Evolutionary conservation across 2,888 invertebrate genomes (phyloP).

Genomic region (Drosophila neonasuta): DNA sequence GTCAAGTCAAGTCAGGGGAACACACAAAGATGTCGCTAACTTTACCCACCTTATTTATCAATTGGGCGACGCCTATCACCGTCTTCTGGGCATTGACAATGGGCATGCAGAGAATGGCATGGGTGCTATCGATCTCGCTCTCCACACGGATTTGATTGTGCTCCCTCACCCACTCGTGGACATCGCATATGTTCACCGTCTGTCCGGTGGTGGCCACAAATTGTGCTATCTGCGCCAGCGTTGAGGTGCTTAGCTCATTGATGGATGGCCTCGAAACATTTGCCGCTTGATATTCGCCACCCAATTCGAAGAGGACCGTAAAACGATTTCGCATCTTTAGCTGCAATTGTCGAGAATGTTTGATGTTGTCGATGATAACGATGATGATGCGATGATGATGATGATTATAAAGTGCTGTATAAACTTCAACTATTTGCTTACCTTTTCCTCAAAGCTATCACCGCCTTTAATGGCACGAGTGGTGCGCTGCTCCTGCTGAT

Average conservation of each 20-base stretch:
- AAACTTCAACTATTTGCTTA: constrained; percentile 63
- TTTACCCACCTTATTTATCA: constrained; percentile 91
- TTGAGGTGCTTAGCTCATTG: constrained; percentile 86
- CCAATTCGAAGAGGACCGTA: constrained; percentile 93
- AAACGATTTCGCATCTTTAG: constrained; percentile 85
- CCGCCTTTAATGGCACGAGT: constrained; percentile 84
- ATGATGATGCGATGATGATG: neutral
- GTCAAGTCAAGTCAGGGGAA: constrained; percentile 3
- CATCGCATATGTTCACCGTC: constrained; percentile 95
- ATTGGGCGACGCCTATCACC: constrained; percentile 95
- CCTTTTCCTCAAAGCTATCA: constrained; percentile 85
- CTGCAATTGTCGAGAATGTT: constrained; percentile 16
- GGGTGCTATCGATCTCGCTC: constrained; percentile 87
- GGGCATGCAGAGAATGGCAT: constrained; percentile 95
- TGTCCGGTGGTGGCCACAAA: constrained; percentile 94
- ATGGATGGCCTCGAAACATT: constrained; percentile 86
- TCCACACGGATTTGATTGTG: constrained; percentile 84
- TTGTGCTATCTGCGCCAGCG: constrained; percentile 91
- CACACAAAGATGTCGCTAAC: neutral
- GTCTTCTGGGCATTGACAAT: constrained; percentile 94
- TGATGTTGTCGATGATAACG: neutral
- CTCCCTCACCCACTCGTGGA: constrained; percentile 89
- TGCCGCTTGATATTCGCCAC: constrained; percentile 87
- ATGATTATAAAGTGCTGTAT: constrained; percentile 1
- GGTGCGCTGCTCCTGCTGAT: constrained; percentile 82